Evolutionary conservation across 2,888 invertebrate species (phyloP).

Genomic region (Tanypteryx hageni): DNA sequence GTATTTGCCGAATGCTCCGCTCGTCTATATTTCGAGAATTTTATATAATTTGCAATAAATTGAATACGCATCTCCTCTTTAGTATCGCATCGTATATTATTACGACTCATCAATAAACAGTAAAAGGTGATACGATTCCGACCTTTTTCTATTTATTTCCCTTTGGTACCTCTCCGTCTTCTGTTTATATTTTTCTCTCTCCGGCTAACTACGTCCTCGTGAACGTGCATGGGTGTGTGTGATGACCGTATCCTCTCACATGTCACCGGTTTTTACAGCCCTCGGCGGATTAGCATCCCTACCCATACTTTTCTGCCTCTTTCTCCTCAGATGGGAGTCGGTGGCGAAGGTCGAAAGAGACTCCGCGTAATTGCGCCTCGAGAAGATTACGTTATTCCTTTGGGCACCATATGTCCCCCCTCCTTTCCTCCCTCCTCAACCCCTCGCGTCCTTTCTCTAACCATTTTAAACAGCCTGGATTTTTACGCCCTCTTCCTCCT

Average conservation of each 20-base stretch:
- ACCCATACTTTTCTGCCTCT: background rate
- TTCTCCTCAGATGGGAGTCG: background rate
- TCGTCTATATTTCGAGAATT: no score
- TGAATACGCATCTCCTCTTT: no score
- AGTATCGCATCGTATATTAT: no score
- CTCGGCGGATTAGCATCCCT: background rate
- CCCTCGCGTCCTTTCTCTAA: background rate
- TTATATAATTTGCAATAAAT: no score
- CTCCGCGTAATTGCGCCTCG: background rate
- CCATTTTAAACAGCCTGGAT: conserved; percentile 13
- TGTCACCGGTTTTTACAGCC: conserved; percentile 3
- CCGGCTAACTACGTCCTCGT: no score
- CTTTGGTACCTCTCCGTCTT: background rate
- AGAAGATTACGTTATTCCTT: conserved; percentile 29
- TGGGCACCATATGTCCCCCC: background rate
- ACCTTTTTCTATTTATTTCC: background rate
- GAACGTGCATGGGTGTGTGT: background rate
- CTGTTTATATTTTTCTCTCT: background rate
- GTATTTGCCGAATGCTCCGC: no score
- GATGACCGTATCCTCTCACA: background rate
- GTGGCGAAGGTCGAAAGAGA: background rate
- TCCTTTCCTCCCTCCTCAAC: background rate
- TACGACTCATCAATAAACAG: background rate
- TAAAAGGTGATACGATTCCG: background rate
- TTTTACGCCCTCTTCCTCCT: background rate